phyloP scores from a whole-genome alignment of 2,888 invertebrate species.

The Lutraria lutraria region DNA sequence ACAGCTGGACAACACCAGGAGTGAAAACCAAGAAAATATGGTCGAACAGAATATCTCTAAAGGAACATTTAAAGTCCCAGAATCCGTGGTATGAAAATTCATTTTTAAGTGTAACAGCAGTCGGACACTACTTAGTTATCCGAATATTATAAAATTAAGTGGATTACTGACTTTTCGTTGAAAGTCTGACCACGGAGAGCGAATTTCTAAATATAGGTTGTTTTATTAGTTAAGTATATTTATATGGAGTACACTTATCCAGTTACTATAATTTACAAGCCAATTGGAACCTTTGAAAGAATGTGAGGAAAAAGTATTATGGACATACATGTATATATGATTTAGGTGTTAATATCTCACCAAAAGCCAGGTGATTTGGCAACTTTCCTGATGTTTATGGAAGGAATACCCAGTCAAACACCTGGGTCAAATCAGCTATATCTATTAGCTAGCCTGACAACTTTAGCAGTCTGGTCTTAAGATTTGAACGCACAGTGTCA shows the following conservation, averaged over 20 bases:
- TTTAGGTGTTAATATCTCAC: no score
- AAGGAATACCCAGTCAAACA: no score
- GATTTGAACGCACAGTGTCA: no score
- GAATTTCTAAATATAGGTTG: neutral
- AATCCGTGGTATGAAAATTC: slow-evolving; percentile 24
- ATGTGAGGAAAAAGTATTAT: no score
- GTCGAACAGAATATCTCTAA: slow-evolving; percentile 8
- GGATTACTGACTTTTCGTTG: neutral
- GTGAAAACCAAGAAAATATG: slow-evolving; percentile 29
- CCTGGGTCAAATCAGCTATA: no score
- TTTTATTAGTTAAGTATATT: neutral
- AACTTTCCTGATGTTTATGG: no score
- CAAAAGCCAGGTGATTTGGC: no score
- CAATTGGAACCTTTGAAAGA: no score
- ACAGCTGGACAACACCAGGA: neutral
- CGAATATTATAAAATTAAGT: neutral
- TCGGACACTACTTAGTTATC: neutral
- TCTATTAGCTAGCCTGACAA: no score
- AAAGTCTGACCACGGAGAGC: neutral
- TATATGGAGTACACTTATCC: neutral
- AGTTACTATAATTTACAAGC: neutral
- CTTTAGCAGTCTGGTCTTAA: no score
- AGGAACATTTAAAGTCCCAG: slow-evolving; percentile 47
- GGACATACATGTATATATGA: no score
- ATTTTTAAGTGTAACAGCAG: slow-evolving; percentile 2